Evolutionary conservation across 1,140 invertebrate species (phyloP), one percentile per base, ranked within the genome.

Genomic region (Maniola jurtina): DNA sequence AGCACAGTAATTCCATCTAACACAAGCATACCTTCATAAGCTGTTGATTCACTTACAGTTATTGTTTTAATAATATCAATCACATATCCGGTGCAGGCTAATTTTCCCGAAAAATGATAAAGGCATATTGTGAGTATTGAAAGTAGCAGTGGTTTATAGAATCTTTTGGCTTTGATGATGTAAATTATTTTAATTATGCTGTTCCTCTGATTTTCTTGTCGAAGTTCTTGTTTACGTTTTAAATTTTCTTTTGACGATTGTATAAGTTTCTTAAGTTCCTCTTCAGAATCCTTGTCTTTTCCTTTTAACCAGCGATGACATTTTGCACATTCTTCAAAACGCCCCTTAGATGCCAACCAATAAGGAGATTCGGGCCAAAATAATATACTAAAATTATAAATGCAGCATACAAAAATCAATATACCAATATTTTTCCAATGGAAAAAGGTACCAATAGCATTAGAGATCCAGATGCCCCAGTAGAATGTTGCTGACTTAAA

Each of bases 81-180:
- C 11, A 72, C 65, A 42, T 81, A 81, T 40, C 75, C 64, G 50
- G 63, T 67, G 58, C 67, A 75, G 8, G 73, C 70, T 60, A 78
- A 64, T 61, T 81, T 81, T 8, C 80, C 80, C 8, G 75, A 75
- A 55, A 73, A 74, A 58, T 77, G 68, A 14, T 81, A 79, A 16
- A 74, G 52, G 14, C 15, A 36, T 16, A 70, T 15, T 13, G 64
- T 16, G 9, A 69, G 13, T 3, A 36, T 47, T 0, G 38, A 48
- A n/a, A 40, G 34, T 15, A 36, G 3, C 6, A 38, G 34, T 16
- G 55, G 55, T 40, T 57, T 57, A 14, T 57, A 57, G 25, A 57
- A 57, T 15, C 14, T 40, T 57, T 33, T 57, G 15, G 35, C 36
- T 16, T 57, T 57, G 3, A 57, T n/a, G 0, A 13, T 38, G 7